Conservation (phyloP, 2,113 vertebrate genomes). For the Pipa parva region DNA sequence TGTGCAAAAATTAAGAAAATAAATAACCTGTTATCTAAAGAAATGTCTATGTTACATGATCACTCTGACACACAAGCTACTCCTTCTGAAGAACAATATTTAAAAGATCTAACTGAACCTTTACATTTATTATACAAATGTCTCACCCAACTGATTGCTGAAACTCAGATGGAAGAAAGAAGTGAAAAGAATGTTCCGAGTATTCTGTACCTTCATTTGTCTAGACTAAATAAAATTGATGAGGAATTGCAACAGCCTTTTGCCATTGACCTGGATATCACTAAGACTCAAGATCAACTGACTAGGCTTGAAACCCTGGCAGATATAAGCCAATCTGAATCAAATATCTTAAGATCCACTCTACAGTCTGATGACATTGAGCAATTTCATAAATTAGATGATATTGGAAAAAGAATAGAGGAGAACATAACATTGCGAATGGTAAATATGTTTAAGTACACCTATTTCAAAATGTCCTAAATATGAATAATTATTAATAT, state of each 20-base stretch:
- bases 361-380: slow-evolving; percentile 45
- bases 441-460: slow-evolving; percentile 62
- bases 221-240: slow-evolving; percentile 58
- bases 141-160: slow-evolving; percentile 57
- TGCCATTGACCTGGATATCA: slow-evolving; percentile 55
- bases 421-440: slow-evolving; percentile 60
- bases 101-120: slow-evolving; percentile 57
- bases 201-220: slow-evolving; percentile 53
- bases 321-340: slow-evolving; percentile 61
- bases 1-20: slow-evolving; percentile 63
- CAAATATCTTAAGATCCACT: slow-evolving; percentile 56
- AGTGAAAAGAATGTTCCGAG: slow-evolving; percentile 55
- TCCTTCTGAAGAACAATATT: slow-evolving; percentile 58
- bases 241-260: slow-evolving; percentile 59
- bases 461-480: no score
- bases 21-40: slow-evolving; percentile 58
- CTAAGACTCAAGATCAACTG: slow-evolving; percentile 59
- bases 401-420: slow-evolving; percentile 56
- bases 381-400: slow-evolving; percentile 51
- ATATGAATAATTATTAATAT: no score
- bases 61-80: slow-evolving; percentile 67
- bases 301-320: slow-evolving; percentile 61
- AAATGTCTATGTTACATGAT: slow-evolving; percentile 55
- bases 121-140: slow-evolving; percentile 51
- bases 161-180: slow-evolving; percentile 54